Evolutionary conservation across 92 coral and sea anemone species (phyloP).

Genomic region (Parazoanthus darwini): DNA sequence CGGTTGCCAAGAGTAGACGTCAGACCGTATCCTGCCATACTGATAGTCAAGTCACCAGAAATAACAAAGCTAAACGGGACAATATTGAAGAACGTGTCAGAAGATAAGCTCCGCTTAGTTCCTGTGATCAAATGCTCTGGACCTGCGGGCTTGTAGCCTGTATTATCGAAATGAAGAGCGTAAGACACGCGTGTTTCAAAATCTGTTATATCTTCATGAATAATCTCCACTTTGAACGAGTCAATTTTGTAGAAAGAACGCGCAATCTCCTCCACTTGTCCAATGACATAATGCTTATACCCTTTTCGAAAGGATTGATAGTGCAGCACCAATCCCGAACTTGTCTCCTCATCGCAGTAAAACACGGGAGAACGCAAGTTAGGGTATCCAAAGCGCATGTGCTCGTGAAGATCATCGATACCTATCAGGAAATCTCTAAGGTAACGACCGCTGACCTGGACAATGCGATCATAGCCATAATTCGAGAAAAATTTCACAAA

Average conservation of each 20-base stretch:
- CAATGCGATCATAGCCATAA: constrained; percentile 76
- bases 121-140: constrained; percentile 58
- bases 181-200: constrained; percentile 61
- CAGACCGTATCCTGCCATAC: constrained; percentile 74
- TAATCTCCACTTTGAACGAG: constrained; percentile 53
- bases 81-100: constrained; percentile 73
- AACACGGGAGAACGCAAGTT: constrained; percentile 76
- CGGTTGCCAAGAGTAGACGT: constrained; percentile 71
- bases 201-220: constrained; percentile 36
- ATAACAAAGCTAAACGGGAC: constrained; percentile 81
- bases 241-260: constrained; percentile 57
- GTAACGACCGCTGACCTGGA: constrained; percentile 67
- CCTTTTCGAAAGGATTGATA: constrained; percentile 71
- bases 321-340: constrained; percentile 68
- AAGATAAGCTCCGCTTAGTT: constrained; percentile 42
- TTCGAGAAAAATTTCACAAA: constrained; percentile 84
- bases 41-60: constrained; percentile 65
- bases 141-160: constrained; percentile 56
- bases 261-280: constrained; percentile 75
- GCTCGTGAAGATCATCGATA: constrained; percentile 80
- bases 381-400: constrained; percentile 85
- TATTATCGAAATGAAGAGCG: constrained; percentile 68
- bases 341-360: constrained; percentile 78
- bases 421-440: constrained; percentile 70
- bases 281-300: constrained; percentile 69